Evolutionary conservation across 1,140 invertebrate genomes (phyloP).

Genomic region (Sitophilus oryzae): DNA sequence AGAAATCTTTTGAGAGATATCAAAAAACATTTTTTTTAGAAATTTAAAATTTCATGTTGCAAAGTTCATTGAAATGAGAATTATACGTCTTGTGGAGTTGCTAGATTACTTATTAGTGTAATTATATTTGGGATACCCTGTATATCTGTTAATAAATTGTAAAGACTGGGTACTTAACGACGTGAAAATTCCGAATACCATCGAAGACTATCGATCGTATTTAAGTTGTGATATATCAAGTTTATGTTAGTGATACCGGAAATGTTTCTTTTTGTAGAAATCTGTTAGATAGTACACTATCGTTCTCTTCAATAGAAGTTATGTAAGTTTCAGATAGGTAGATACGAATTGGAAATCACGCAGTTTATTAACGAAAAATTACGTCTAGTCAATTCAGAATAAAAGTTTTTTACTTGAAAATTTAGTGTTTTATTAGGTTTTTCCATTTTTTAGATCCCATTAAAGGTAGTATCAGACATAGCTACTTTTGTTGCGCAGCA

Average conservation of each 20-base stretch:
- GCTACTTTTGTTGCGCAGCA: no score
- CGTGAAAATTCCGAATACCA: slow-evolving; percentile 18
- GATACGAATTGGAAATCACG: not conserved
- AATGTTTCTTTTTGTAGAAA: slow-evolving; percentile 8
- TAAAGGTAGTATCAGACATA: no score
- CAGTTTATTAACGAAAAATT: slow-evolving; percentile 13
- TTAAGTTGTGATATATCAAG: slow-evolving; percentile 15
- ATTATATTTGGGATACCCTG: not conserved
- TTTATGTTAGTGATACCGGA: slow-evolving; percentile 6
- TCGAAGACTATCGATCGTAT: slow-evolving; percentile 20
- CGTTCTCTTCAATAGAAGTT: not conserved
- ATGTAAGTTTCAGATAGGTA: not conserved
- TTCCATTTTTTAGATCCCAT: no score
- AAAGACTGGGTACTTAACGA: slow-evolving; percentile 30
- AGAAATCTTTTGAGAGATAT: not conserved
- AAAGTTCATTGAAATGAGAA: not conserved
- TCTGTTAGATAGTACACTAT: not conserved
- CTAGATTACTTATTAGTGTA: not conserved
- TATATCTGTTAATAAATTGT: slow-evolving; percentile 18
- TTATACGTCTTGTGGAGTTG: no score
- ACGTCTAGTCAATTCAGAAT: slow-evolving; percentile 15
- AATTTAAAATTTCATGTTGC: not conserved
- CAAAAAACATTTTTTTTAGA: not conserved
- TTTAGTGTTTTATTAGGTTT: not conserved
- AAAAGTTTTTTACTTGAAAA: slow-evolving; percentile 7